These are phyloP conservation scores for Siniperca scherzeri DNA, from an alignment of 2,797 vertebrate species.

Conservation along the genomic window DNA sequence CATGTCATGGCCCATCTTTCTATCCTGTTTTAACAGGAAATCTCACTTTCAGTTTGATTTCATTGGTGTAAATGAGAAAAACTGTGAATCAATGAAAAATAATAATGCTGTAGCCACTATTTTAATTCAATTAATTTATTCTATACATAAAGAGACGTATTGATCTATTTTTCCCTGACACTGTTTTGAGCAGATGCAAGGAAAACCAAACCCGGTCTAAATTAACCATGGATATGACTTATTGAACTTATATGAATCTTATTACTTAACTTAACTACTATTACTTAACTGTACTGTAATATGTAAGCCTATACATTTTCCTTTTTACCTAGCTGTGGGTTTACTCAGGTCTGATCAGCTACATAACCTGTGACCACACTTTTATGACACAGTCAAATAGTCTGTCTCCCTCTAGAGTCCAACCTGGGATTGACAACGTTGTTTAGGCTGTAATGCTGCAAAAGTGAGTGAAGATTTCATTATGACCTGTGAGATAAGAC, in stretches of 20 bases:
- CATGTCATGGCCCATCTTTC: not conserved
- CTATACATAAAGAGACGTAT: not conserved
- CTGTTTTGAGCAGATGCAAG: not conserved
- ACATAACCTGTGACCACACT: not conserved
- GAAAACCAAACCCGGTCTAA: not conserved
- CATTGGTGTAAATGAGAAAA: not conserved
- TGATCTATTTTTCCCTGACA: not conserved
- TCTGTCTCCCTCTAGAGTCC: slow-evolving; percentile 51
- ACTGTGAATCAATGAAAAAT: not conserved
- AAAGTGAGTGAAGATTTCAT: not conserved
- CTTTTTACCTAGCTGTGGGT: not conserved
- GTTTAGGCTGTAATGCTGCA: not conserved
- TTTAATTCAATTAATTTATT: not conserved
- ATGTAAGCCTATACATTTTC: not conserved
- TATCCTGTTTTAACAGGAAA: not conserved
- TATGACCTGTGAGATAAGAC: not conserved
- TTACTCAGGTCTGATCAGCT: slow-evolving; percentile 4
- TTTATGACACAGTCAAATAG: not conserved
- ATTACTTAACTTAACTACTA: not conserved
- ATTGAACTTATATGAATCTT: not conserved
- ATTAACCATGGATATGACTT: not conserved
- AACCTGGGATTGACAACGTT: not conserved
- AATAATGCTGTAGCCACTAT: not conserved
- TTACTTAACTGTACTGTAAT: not conserved
- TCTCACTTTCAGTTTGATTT: not conserved